Evolutionary conservation across 2,797 vertebrate genomes (phyloP).

Genomic region (Acanthurus tractus): DNA sequence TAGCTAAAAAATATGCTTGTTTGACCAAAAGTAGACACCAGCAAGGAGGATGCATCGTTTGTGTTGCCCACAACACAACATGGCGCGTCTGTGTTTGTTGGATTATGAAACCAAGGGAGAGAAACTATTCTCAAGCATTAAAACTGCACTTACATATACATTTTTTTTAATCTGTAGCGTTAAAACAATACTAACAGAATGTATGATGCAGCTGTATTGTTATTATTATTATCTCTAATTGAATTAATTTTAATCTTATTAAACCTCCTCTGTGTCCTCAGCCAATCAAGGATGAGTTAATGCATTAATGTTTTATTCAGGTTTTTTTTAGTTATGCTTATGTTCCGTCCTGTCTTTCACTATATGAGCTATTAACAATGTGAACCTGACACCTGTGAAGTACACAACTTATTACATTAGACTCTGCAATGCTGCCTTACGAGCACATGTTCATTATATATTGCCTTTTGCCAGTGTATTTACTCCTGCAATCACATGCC

Average conservation of each 20-base stretch:
- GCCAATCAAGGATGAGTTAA: too few relatives aligned
- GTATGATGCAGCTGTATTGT: too few relatives aligned
- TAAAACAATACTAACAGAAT: too few relatives aligned
- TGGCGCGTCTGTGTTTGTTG: neutral
- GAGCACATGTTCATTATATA: constrained; percentile 36
- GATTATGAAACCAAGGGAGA: neutral
- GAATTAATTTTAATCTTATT: too few relatives aligned
- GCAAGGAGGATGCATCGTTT: neutral
- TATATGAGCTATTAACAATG: constrained; percentile 5
- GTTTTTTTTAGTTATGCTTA: too few relatives aligned
- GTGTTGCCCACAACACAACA: too few relatives aligned
- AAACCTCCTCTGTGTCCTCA: too few relatives aligned
- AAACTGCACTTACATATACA: too few relatives aligned
- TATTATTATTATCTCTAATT: too few relatives aligned
- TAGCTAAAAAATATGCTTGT: too few relatives aligned
- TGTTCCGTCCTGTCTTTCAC: neutral
- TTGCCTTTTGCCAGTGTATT: constrained; percentile 46
- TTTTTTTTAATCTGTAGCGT: too few relatives aligned
- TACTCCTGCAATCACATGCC: constrained; percentile 59
- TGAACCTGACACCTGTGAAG: neutral
- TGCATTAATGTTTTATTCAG: too few relatives aligned
- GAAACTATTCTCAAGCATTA: neutral
- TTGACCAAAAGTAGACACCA: neutral
- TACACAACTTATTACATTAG: constrained; percentile 6
- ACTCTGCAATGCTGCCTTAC: constrained; percentile 13